phyloP scores from a whole-genome alignment of 1,140 invertebrate species.

The Listronotus bonariensis region DNA sequence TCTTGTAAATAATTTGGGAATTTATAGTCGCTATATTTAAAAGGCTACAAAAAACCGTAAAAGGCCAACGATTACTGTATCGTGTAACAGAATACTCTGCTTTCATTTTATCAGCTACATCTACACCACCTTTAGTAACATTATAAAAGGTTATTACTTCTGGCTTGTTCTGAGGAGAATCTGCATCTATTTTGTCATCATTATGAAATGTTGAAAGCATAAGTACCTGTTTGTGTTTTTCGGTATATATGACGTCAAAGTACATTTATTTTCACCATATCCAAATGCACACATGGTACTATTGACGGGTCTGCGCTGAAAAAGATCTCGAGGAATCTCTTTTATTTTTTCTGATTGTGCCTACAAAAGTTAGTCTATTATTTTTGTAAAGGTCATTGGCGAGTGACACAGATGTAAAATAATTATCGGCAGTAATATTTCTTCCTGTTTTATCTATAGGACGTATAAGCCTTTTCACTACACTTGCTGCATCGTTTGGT shows the following conservation, averaged over 20 bases:
- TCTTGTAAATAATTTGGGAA: background rate
- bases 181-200: background rate
- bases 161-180: background rate
- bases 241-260: background rate
- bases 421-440: too few species aligned
- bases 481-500: too few species aligned
- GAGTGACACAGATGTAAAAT: too few species aligned
- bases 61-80: slow-evolving; percentile 2
- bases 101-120: slow-evolving; percentile 1
- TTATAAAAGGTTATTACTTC: background rate
- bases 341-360: too few species aligned
- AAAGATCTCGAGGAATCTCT: too few species aligned
- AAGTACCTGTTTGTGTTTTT: background rate
- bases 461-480: too few species aligned
- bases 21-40: background rate
- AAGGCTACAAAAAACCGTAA: background rate
- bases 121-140: background rate
- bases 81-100: slow-evolving; percentile 3
- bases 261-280: slow-evolving; percentile 1
- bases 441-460: too few species aligned
- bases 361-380: too few species aligned
- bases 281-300: slow-evolving; percentile 1
- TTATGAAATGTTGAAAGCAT: slow-evolving; percentile 1
- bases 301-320: background rate
- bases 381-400: too few species aligned